These are phyloP conservation scores for Loris lydekkerianus DNA, from an alignment of 2,797 vertebrate species.

Conservation along the genomic window DNA sequence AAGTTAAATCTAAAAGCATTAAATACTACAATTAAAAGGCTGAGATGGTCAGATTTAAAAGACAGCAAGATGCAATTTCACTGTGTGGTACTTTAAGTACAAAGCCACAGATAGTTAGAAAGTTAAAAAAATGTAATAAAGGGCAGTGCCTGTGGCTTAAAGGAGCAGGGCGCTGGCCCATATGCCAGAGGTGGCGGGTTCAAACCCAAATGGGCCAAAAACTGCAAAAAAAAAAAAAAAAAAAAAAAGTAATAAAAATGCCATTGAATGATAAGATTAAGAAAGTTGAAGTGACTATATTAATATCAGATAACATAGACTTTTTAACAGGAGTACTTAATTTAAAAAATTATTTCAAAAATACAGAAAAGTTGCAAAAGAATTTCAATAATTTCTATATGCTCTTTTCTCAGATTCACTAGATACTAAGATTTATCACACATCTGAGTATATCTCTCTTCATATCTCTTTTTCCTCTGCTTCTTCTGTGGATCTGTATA, in stretches of 20 bases:
- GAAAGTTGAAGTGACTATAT: not conserved
- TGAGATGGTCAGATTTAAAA: conserved; percentile 37
- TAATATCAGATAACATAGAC: not conserved
- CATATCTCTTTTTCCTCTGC: not conserved
- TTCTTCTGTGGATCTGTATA: not conserved
- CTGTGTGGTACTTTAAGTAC: not conserved
- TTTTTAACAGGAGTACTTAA: not conserved
- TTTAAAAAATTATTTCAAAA: not conserved
- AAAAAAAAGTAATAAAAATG: conserved; percentile 41
- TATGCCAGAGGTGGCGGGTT: too few species aligned
- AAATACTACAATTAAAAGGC: conserved; percentile 59
- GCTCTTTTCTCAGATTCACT: not conserved
- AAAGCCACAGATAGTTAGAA: not conserved
- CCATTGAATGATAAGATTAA: not conserved
- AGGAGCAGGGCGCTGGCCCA: too few species aligned
- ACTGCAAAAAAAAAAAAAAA: not conserved
- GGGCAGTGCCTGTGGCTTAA: too few species aligned
- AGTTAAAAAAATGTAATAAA: not conserved
- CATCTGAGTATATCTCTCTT: not conserved
- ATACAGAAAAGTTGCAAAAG: conserved; percentile 18
- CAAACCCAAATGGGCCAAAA: too few species aligned
- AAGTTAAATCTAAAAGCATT: conserved; percentile 63
- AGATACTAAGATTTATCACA: not conserved
- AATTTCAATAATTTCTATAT: not conserved
- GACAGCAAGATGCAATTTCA: not conserved